Conservation (phyloP, 2,888 invertebrate species). For the Diploptera punctata region DNA sequence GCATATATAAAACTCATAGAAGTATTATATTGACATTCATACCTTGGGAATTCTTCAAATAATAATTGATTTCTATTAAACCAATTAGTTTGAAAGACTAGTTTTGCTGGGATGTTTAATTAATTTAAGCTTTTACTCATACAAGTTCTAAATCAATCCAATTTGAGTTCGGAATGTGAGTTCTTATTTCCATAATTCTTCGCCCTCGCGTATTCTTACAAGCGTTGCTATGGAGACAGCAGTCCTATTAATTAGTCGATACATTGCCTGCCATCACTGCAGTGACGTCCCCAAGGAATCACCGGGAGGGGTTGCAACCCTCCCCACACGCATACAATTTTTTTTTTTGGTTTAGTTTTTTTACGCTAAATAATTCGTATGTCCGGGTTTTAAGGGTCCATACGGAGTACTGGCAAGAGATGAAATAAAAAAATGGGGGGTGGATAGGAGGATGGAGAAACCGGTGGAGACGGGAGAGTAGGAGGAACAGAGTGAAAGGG, state of each 20-base stretch:
- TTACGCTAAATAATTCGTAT: constrained; percentile 41
- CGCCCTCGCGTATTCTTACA: too few relatives aligned
- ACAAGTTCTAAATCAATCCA: too few relatives aligned
- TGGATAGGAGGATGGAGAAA: constrained; percentile 15
- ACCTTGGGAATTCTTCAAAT: too few relatives aligned
- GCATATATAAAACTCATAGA: too few relatives aligned
- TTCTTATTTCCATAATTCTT: too few relatives aligned
- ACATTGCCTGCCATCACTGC: constrained; percentile 18
- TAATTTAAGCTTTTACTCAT: too few relatives aligned
- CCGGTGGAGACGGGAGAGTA: constrained; percentile 22
- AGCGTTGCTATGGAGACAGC: too few relatives aligned
- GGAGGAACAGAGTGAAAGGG: constrained; percentile 12
- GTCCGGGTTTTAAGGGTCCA: constrained; percentile 41
- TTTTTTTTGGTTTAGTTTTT: constrained; percentile 35
- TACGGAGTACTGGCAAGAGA: constrained; percentile 29
- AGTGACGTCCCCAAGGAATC: constrained; percentile 22
- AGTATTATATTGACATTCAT: too few relatives aligned
- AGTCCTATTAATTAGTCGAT: constrained; percentile 37
- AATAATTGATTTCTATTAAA: too few relatives aligned
- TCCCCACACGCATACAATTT: constrained; percentile 27
- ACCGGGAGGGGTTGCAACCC: constrained; percentile 15
- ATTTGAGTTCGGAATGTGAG: too few relatives aligned
- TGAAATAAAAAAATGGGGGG: constrained; percentile 3
- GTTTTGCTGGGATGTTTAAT: too few relatives aligned
- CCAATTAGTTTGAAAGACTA: too few relatives aligned